phyloP scores from a whole-genome alignment of 2,797 vertebrate genomes.

The Arnoldichthys spilopterus region DNA sequence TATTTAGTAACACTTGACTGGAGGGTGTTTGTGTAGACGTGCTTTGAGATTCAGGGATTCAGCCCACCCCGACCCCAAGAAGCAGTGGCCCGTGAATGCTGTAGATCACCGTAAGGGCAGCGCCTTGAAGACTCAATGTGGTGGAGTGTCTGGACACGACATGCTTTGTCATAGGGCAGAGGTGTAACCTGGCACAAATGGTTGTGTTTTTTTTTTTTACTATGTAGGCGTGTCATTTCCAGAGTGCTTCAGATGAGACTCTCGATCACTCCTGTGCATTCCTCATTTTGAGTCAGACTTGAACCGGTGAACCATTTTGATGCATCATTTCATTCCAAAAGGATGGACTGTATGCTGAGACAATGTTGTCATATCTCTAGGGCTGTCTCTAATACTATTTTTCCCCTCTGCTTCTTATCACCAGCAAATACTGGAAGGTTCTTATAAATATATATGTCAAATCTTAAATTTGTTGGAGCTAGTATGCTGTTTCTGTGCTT shows the following conservation, averaged over 20 bases:
- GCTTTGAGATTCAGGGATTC: slow-evolving; percentile 36
- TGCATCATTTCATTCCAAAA: not conserved
- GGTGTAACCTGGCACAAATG: slow-evolving; percentile 21
- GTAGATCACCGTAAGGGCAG: too few relatives aligned
- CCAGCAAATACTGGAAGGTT: too few relatives aligned
- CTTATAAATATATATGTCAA: too few relatives aligned
- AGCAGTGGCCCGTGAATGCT: slow-evolving; percentile 50
- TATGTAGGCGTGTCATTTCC: not conserved
- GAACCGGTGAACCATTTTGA: not conserved
- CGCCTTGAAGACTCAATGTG: not conserved
- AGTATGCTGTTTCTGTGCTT: too few relatives aligned
- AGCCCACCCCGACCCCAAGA: not conserved
- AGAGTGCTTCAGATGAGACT: not conserved
- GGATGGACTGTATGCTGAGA: not conserved
- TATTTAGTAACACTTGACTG: slow-evolving; percentile 40
- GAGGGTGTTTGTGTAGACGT: slow-evolving; percentile 26
- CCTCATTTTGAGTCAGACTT: not conserved
- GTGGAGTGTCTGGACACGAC: slow-evolving; percentile 1
- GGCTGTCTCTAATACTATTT: too few relatives aligned
- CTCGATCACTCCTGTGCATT: not conserved
- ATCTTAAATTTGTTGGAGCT: too few relatives aligned
- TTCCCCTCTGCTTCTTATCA: too few relatives aligned
- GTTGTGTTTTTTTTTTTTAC: not conserved
- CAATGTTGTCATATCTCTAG: too few relatives aligned
- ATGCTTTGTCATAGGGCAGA: slow-evolving; percentile 29